Conservation (phyloP, 2,888 invertebrate species). For the Megalurothrips usitatus region DNA sequence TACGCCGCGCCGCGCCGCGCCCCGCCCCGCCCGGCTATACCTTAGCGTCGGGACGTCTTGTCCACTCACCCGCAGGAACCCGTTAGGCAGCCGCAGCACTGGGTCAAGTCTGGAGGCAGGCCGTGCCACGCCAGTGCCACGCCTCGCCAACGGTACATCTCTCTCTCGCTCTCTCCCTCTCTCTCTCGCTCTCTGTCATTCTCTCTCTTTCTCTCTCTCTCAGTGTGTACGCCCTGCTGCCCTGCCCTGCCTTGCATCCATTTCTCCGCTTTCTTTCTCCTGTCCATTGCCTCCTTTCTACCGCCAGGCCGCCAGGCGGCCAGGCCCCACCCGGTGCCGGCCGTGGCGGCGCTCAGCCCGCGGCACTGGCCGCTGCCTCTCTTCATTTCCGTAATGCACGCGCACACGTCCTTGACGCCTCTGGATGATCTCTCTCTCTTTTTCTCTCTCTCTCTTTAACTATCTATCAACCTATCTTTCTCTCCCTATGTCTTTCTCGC, state of each 20-base stretch:
- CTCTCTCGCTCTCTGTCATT: not conserved
- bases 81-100: conserved; percentile 12
- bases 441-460: conserved; percentile 10
- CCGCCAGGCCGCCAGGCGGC: not conserved
- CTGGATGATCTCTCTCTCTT: not conserved
- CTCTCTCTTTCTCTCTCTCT: not conserved
- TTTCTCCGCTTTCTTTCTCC: conserved; percentile 16
- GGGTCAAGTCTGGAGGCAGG: not conserved
- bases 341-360: not conserved
- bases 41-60: not conserved
- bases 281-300: not conserved
- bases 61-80: conserved; percentile 12
- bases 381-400: conserved; percentile 18
- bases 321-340: not conserved
- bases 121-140: not conserved
- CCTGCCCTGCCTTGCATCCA: not conserved
- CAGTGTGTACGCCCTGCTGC: not conserved
- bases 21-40: too few relatives aligned
- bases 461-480: not conserved
- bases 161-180: not conserved
- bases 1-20: too few relatives aligned
- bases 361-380: not conserved
- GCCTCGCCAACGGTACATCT: not conserved
- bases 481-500: not conserved
- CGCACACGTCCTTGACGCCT: not conserved